phyloP scores from a whole-genome alignment of 2,113 vertebrate genomes.

The Accipiter virgatus region DNA sequence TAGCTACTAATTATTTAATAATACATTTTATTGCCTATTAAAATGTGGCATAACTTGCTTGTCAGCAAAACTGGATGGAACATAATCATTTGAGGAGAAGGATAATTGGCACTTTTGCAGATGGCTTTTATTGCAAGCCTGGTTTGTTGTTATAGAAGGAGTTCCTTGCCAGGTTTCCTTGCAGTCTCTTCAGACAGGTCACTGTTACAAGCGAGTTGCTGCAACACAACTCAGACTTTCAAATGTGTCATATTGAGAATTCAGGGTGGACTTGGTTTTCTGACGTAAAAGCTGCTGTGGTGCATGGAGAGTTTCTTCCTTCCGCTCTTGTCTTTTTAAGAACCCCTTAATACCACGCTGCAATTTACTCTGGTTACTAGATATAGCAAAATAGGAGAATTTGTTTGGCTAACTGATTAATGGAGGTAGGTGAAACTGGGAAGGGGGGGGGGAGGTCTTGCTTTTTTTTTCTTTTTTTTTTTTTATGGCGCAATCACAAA shows the following conservation, averaged over 20 bases:
- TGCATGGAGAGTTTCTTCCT: background rate
- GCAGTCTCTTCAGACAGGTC: slow-evolving; percentile 34
- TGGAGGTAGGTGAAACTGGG: slow-evolving; percentile 68
- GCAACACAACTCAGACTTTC: background rate
- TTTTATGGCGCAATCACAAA: slow-evolving; percentile 38
- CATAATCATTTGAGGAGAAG: slow-evolving; percentile 74
- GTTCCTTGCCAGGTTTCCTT: slow-evolving; percentile 58
- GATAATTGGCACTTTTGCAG: slow-evolving; percentile 77
- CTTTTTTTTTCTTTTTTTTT: background rate
- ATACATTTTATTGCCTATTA: slow-evolving; percentile 84
- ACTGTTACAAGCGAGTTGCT: background rate
- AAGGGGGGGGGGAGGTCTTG: background rate
- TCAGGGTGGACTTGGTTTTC: background rate
- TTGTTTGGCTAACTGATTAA: slow-evolving; percentile 70
- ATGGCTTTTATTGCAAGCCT: slow-evolving; percentile 73
- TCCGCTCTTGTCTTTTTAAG: background rate
- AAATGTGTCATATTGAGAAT: background rate
- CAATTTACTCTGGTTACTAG: slow-evolving; percentile 56
- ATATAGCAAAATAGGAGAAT: slow-evolving; percentile 52
- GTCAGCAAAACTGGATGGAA: slow-evolving; percentile 81
- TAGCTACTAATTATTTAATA: slow-evolving; percentile 86
- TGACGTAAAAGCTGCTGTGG: slow-evolving; percentile 19
- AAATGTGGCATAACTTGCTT: slow-evolving; percentile 81
- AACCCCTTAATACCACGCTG: background rate
- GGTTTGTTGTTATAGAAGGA: slow-evolving; percentile 40